Base-by-base conservation (phyloP, 1,140 invertebrate species). In the Meloidogyne floridensis region DNA sequence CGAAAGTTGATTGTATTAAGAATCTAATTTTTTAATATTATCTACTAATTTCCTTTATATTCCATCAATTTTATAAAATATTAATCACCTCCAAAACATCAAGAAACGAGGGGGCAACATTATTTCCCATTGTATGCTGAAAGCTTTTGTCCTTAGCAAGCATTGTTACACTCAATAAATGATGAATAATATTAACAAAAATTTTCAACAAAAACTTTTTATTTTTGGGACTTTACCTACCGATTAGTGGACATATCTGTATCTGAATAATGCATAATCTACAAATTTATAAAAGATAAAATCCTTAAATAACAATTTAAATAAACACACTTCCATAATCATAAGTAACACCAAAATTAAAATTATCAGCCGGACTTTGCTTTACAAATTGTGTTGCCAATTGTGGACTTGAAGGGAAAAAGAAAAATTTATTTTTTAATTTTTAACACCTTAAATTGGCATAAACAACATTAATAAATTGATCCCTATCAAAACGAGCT, bases 121-220 rank as follows among this genome's bases (percentile, higher is more conserved):
- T 84, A 53, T 84, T 84, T 20, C 83, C 83, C 83, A 84, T 84
- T 56, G 83, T 84, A 77, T 84, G 83, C 47, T 84, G 83, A 56
- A 77, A 42, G 20, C 18, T 82, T 42, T 80, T 80, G 51, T 82
- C 81, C 15, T 80, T 79, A 2, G 81, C 81, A 18, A 82, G 20
- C 81, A 82, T 82, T 70, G 81, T 82, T 47, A 82, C 81, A 10
- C 59, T 65, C 15, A 65, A 65, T n/a, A n/a, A n/a, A 43, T 77
- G 42, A n/a, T 74, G 47, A 43, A 74, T 47, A 47, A 74, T 18
- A 18, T 11, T n/a, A 32, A 32, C 3, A 15, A 20, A 56, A 6
- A 77, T 10, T 32, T 32, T 32, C 32, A 32, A 0, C 32, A 32
- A 32, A 32, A 32, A 32, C 32, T 32, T 32, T 32, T 32, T 32